Percentiles rank a stretch among this genome's conserved stretches.
Conservation (phyloP, 1,140 invertebrate genomes). For the Microplitis mediator region DNA sequence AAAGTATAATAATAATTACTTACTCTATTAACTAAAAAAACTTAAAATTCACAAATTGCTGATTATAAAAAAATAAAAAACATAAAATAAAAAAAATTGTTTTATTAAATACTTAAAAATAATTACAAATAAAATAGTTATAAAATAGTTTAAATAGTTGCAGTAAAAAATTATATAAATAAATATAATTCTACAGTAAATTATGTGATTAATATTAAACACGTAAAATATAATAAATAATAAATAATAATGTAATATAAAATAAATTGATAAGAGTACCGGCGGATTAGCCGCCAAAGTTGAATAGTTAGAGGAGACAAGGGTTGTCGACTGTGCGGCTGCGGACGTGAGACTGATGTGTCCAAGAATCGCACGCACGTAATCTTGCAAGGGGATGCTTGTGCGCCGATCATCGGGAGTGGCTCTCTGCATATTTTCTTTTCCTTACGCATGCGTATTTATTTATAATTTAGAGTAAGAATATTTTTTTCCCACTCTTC, state of each 20-base stretch:
- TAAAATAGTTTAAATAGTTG: neutral
- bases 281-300: neutral
- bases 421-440: conserved; percentile 37
- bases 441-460: conserved; percentile 41
- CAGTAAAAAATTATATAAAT: neutral
- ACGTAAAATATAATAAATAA: neutral
- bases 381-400: conserved; percentile 39
- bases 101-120: neutral
- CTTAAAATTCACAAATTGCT: no score
- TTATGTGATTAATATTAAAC: no score
- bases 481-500: neutral
- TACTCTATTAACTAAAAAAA: no score
- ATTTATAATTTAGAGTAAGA: conserved; percentile 12
- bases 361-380: conserved; percentile 32
- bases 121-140: neutral
- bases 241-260: neutral
- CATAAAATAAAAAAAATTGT: neutral
- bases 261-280: neutral
- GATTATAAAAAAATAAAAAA: neutral
- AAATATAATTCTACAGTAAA: no score
- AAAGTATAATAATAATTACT: no score
- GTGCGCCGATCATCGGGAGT: conserved; percentile 45
- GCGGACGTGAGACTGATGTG: conserved; percentile 51
- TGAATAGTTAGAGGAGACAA: conserved; percentile 1
- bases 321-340: conserved; percentile 48